Base-by-base conservation (phyloP, 2,888 invertebrate genomes). In the Calameuta idolon region DNA sequence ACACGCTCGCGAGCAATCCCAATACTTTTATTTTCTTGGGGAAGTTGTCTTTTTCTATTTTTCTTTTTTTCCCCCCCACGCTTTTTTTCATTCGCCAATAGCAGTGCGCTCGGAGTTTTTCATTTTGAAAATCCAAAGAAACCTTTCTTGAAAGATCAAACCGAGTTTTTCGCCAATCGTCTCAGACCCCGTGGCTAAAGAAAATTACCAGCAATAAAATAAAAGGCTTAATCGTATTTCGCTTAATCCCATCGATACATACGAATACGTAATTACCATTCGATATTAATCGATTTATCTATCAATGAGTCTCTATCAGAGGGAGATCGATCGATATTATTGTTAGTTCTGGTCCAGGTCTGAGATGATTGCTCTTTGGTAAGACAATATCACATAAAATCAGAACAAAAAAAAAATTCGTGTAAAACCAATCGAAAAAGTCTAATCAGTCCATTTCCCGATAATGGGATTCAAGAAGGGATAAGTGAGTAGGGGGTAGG, bases 341-440 rank as follows among this genome's bases (percentile, higher is more conserved):
- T 35, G 12, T 35, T 15, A 40, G 5, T 40, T 40, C 15, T 76
- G 71, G 40, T 55, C 71, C 77, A 76, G 75, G 83, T 80, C 85
- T 80, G 86, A 87, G 85, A 87, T 85, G 85, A 84, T 85, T 69
- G 90, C 89, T 91, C 91, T 91, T 91, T 91, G 91, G 91, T 91
- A 91, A 90, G 86, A 89, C 87, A 88, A 90, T 91, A 91, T 91
- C 91, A 91, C 91, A 91, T 90, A 85, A 88, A 87, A 86, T 89
- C 89, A 84, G 87, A 87, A 83, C 30, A 34, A 87, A 33, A 87
- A 33, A 83, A 82, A 81, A 75, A 76, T 15, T 31, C 5, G 34
- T 84, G 87, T 87, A 87, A 87, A 89, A 89, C 89, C 90, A 89
- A 90, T 90, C 84, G 83, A 85, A 83, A 85, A 88, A 88, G 80